These are phyloP conservation scores for Gymnocypris eckloni DNA, from an alignment of 2,797 vertebrate species.

Conservation along the genomic window DNA sequence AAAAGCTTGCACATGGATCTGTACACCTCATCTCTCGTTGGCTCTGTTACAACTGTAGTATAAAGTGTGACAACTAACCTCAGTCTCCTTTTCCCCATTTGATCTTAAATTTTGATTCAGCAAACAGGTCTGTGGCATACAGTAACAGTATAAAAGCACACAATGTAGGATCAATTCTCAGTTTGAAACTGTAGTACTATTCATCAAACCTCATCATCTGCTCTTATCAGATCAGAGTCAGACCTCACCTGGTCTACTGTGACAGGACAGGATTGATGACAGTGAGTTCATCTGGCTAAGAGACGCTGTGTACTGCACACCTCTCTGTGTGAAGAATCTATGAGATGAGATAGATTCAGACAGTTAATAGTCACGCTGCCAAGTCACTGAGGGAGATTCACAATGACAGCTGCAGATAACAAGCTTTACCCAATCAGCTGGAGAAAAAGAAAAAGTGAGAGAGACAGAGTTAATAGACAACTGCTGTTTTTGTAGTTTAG, in stretches of 20 bases:
- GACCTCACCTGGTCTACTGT: conserved; percentile 50
- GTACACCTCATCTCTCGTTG: too few species aligned
- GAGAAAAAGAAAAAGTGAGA: conserved; percentile 30
- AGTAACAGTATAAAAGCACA: neutral
- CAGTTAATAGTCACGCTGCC: conserved; percentile 71
- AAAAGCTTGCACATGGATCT: too few species aligned
- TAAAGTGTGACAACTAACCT: neutral
- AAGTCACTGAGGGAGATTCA: conserved; percentile 76
- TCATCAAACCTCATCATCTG: conserved; percentile 47
- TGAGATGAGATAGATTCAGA: conserved; percentile 74
- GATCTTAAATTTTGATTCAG: neutral
- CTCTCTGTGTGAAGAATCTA: conserved; percentile 72
- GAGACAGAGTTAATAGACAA: neutral
- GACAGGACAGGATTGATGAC: conserved; percentile 64
- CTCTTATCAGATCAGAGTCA: conserved; percentile 59
- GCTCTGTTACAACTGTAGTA: neutral
- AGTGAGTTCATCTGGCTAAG: conserved; percentile 73
- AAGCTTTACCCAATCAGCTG: conserved; percentile 77
- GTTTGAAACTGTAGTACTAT: neutral
- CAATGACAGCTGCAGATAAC: conserved; percentile 76
- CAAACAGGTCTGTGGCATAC: neutral
- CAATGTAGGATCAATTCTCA: neutral
- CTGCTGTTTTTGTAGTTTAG: neutral
- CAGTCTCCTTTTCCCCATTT: neutral
- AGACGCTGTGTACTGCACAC: conserved; percentile 64